Evolutionary conservation across 2,797 vertebrate species (phyloP).

Genomic region (Rousettus madagascariensis): DNA sequence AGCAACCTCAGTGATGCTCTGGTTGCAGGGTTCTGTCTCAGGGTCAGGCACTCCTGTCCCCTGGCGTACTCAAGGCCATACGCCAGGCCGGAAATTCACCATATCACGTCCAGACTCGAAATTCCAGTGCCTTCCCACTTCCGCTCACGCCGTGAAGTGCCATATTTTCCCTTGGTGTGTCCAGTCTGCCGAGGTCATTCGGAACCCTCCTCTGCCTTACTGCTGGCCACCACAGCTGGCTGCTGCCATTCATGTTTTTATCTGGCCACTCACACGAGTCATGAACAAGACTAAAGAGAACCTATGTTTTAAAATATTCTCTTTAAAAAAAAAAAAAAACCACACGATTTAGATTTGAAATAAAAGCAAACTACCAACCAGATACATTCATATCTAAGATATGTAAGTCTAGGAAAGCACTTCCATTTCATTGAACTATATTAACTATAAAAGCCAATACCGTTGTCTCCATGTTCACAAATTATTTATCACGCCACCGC

Average conservation of each 20-base stretch:
- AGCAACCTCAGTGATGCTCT: background rate
- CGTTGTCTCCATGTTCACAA: background rate
- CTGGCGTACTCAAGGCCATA: background rate
- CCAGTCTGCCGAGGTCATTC: background rate
- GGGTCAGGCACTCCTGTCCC: background rate
- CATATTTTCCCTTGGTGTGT: background rate
- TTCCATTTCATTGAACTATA: background rate
- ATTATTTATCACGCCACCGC: background rate
- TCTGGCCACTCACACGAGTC: background rate
- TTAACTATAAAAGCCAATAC: background rate
- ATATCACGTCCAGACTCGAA: background rate
- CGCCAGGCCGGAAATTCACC: background rate
- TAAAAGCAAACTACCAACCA: background rate
- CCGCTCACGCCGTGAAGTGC: background rate
- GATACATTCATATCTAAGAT: background rate
- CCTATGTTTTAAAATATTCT: background rate
- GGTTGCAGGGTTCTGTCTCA: background rate
- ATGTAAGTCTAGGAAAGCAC: background rate
- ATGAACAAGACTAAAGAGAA: background rate
- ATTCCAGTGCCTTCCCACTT: background rate
- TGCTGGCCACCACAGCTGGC: background rate
- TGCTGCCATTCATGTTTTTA: background rate
- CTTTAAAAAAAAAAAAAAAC: slow-evolving; percentile 33
- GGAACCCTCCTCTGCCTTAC: background rate
- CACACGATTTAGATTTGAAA: background rate